A percentile compares a stretch with the other conserved stretches of the same genome.
phyloP scores from a whole-genome alignment of 2,888 invertebrate species.

The Oscheius sp. region DNA sequence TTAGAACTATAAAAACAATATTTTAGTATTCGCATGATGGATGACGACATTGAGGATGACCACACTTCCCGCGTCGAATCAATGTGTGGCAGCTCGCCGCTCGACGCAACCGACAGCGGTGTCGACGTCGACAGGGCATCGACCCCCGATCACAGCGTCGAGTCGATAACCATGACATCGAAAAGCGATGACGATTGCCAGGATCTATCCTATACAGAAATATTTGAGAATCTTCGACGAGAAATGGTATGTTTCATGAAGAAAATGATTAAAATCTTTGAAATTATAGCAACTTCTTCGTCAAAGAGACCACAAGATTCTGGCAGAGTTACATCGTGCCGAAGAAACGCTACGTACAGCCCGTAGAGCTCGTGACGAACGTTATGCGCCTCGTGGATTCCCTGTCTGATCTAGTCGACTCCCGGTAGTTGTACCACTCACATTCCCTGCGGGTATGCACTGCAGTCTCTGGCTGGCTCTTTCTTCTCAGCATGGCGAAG shows the following conservation, averaged over 20 bases:
- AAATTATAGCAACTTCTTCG: conserved; percentile 65
- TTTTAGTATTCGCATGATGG: conserved; percentile 23
- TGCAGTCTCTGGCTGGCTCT: conserved; percentile 24
- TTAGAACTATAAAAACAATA: neutral
- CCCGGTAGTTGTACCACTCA: conserved; percentile 11
- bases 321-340: conserved; percentile 66
- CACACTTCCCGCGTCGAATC: conserved; percentile 24
- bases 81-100: conserved; percentile 8
- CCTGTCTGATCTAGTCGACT: neutral
- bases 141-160: conserved; percentile 54
- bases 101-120: conserved; percentile 51
- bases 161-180: conserved; percentile 51
- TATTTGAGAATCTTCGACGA: conserved; percentile 68
- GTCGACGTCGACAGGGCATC: conserved; percentile 56
- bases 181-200: conserved; percentile 38
- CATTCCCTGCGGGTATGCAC: conserved; percentile 22
- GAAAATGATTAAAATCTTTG: neutral
- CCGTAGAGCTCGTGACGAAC: neutral
- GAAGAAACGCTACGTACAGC: conserved; percentile 52
- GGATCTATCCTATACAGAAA: conserved; percentile 58
- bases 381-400: neutral
- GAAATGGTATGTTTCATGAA: conserved; percentile 62
- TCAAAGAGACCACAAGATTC: conserved; percentile 67
- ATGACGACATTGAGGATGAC: conserved; percentile 38
- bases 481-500: conserved; percentile 2